Evolutionary conservation across 2,113 vertebrate species (phyloP), one percentile per base, ranked within the genome.

Genomic region (Gulo gulo): DNA sequence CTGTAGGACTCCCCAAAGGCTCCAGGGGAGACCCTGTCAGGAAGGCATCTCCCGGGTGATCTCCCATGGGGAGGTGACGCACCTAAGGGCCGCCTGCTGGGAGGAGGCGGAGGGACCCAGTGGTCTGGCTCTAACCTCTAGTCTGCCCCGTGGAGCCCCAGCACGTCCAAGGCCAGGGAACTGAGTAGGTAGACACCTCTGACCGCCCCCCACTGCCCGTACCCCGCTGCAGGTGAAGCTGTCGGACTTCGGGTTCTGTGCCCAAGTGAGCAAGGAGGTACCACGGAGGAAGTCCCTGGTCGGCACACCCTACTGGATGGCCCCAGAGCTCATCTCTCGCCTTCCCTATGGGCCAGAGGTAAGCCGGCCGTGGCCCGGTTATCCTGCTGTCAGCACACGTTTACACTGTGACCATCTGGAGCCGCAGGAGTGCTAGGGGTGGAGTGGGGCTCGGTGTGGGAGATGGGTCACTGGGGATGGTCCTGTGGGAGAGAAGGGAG

Each of bases 271-370:
- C 74, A 99, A 99, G 94, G 99, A 99, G 91, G 99, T 99, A 23
- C 99, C 99, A 0, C 98, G 99, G 18, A 99, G 99, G 67, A 99
- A 99, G 98, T 99, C 99, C 11, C 97, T 99, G 98, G 99, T 99
- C 1, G 99, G 99, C 36, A 99, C 99, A 0, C 99, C 99, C 0
- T 99, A 99, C 98, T 99, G 99, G 99, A 99, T 99, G 99, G 99
- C 99, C 0, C 99, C 99, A 0, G 99, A 99, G 95, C 99, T 99
- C 98, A 99, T 99, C 95, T 99, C 99, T 88, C 99, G 99, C 39
- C 98, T 99, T 69, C 99, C 99, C 20, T 99, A 99, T 0, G 99
- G 99, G 14, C 99, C 99, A 0, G 99, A 99, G 99, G 99, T 99
- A 94, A 97, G 98, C 45, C 7, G 0, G 6, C 76, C 23, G 45